A percentile compares a stretch with the other conserved stretches of the same genome.
phyloP scores from a whole-genome alignment of 2,797 vertebrate genomes.

The Microctenopoma stevenorrisi region DNA sequence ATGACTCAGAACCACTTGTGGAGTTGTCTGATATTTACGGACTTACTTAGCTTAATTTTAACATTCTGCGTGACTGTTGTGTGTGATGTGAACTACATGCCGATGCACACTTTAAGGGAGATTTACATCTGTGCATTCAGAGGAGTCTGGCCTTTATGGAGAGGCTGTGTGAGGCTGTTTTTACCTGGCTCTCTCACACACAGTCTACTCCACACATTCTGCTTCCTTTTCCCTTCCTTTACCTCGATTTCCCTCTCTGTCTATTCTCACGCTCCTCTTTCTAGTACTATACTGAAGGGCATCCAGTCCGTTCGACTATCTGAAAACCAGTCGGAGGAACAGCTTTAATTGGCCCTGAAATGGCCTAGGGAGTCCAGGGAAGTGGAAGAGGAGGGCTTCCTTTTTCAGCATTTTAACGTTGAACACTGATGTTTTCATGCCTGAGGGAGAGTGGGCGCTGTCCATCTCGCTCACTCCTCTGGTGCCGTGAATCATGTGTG shows the following conservation, averaged over 20 bases:
- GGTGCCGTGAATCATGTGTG: slow-evolving; percentile 31
- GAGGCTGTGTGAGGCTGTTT: neutral
- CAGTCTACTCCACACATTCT: slow-evolving; percentile 14
- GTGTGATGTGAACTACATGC: neutral
- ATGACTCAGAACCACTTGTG: neutral
- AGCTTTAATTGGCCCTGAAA: slow-evolving; percentile 75
- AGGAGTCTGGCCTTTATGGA: neutral
- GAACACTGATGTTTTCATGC: slow-evolving; percentile 42
- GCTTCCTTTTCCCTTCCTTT: slow-evolving; percentile 33
- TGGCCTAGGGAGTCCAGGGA: slow-evolving; percentile 53
- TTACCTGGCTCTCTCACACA: slow-evolving; percentile 10
- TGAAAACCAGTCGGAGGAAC: slow-evolving; percentile 34
- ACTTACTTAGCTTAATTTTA: neutral
- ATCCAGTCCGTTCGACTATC: slow-evolving; percentile 34
- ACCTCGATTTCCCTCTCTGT: slow-evolving; percentile 54
- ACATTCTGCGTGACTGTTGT: neutral
- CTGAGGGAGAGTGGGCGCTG: slow-evolving; percentile 23
- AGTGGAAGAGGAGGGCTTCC: slow-evolving; percentile 11
- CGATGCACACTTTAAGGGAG: neutral
- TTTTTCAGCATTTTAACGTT: slow-evolving; percentile 59
- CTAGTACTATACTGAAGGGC: slow-evolving; percentile 67
- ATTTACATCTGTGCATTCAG: neutral
- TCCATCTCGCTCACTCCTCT: slow-evolving; percentile 18
- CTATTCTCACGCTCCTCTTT: slow-evolving; percentile 44
- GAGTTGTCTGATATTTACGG: neutral